A percentile compares a stretch with the other conserved stretches of the same genome.
Conservation (phyloP, 1,140 invertebrate species). For the Trypoxylus dichotomus region DNA sequence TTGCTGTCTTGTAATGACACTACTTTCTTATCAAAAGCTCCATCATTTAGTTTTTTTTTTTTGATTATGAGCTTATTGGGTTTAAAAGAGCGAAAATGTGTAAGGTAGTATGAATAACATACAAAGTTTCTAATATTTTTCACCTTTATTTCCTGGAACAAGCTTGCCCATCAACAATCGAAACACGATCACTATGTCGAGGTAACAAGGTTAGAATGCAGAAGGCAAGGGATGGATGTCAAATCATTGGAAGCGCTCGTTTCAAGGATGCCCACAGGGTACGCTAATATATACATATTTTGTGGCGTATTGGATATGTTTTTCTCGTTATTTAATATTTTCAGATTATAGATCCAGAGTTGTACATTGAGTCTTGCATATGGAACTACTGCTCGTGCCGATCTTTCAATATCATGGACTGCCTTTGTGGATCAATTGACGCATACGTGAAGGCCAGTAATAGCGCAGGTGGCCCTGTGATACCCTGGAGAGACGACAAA, state of each 20-base stretch:
- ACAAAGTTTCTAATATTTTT: too few species aligned
- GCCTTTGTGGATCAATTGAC: constrained; percentile 70
- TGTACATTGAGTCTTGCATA: constrained; percentile 63
- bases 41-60: too few species aligned
- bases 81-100: too few species aligned
- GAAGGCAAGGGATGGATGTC: neutral
- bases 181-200: neutral
- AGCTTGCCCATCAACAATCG: neutral
- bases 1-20: too few species aligned
- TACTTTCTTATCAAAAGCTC: too few species aligned
- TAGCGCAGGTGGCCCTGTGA: constrained; percentile 57
- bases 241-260: neutral
- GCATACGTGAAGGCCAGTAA: constrained; percentile 74
- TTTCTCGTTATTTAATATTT: neutral
- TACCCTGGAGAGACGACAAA: constrained; percentile 70
- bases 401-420: constrained; percentile 58
- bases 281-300: too few species aligned
- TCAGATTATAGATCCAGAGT: neutral
- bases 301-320: neutral
- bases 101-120: too few species aligned
- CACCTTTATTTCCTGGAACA: neutral
- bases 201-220: neutral
- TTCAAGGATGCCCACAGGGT: neutral
- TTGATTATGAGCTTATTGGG: too few species aligned
- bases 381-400: constrained; percentile 72